phyloP scores from a whole-genome alignment of 2,797 vertebrate genomes.

The Astyanax mexicanus region DNA sequence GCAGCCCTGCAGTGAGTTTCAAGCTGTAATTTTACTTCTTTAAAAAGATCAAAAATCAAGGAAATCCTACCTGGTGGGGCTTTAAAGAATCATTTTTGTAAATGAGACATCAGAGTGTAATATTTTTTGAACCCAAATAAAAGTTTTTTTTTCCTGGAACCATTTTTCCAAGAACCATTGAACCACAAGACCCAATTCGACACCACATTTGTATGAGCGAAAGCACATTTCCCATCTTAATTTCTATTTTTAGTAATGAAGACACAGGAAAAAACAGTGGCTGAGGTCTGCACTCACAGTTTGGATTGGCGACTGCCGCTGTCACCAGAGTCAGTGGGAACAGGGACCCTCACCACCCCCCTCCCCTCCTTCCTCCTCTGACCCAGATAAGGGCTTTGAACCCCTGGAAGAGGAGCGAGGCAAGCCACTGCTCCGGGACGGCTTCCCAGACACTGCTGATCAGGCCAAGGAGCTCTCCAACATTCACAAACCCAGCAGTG shows the following conservation, averaged over 20 bases:
- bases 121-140: too few relatives aligned
- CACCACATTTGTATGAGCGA: neutral
- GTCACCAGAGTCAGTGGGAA: slow-evolving; percentile 53
- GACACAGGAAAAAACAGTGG: slow-evolving; percentile 4
- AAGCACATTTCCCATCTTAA: neutral
- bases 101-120: too few relatives aligned
- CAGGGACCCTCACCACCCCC: slow-evolving; percentile 35
- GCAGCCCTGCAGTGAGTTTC: too few relatives aligned
- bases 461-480: slow-evolving; percentile 39
- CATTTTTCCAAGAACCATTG: neutral
- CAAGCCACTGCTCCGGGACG: slow-evolving; percentile 67
- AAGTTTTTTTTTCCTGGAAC: neutral
- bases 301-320: slow-evolving; percentile 45
- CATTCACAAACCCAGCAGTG: slow-evolving; percentile 19
- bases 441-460: slow-evolving; percentile 66
- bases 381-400: slow-evolving; percentile 78
- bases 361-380: slow-evolving; percentile 49
- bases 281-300: slow-evolving; percentile 7
- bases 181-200: neutral
- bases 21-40: too few relatives aligned
- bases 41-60: too few relatives aligned
- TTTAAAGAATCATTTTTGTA: too few relatives aligned
- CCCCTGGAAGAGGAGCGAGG: slow-evolving; percentile 68
- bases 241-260: slow-evolving; percentile 5
- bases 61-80: too few relatives aligned